A percentile compares a stretch with the other conserved stretches of the same genome.
Evolutionary conservation across 2,888 invertebrate genomes (phyloP).

Genomic region (Ecliptopera silaceata): DNA sequence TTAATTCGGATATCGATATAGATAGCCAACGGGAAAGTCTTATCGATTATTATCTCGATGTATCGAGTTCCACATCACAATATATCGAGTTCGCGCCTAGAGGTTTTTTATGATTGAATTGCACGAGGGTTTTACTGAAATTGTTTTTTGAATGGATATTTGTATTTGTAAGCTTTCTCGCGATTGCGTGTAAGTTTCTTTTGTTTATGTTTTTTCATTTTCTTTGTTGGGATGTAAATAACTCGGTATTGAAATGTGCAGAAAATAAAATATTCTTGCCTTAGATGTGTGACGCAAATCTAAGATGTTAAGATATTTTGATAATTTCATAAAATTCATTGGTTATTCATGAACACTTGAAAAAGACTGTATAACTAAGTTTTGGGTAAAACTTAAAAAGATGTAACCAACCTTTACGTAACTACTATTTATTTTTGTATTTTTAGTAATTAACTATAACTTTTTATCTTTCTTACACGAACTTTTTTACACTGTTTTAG

Average conservation of each 20-base stretch:
- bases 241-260: neutral
- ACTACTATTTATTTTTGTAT: no score
- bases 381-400: no score
- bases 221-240: neutral
- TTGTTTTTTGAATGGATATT: slow-evolving; percentile 27
- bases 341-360: no score
- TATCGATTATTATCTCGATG: slow-evolving; percentile 47
- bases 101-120: slow-evolving; percentile 53
- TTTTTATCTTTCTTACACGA: no score
- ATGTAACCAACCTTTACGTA: no score
- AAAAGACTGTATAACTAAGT: no score
- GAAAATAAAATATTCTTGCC: neutral
- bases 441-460: no score
- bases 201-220: slow-evolving; percentile 12
- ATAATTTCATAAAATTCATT: no score
- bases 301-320: no score
- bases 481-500: no score
- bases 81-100: slow-evolving; percentile 59
- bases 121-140: slow-evolving; percentile 32
- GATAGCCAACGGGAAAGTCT: slow-evolving; percentile 64
- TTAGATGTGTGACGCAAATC: no score
- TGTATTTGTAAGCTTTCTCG: slow-evolving; percentile 21
- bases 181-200: slow-evolving; percentile 26
- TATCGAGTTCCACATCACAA: slow-evolving; percentile 40
- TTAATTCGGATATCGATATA: slow-evolving; percentile 78